phyloP scores from a whole-genome alignment of 2,888 invertebrate species.

The Diploptera punctata region DNA sequence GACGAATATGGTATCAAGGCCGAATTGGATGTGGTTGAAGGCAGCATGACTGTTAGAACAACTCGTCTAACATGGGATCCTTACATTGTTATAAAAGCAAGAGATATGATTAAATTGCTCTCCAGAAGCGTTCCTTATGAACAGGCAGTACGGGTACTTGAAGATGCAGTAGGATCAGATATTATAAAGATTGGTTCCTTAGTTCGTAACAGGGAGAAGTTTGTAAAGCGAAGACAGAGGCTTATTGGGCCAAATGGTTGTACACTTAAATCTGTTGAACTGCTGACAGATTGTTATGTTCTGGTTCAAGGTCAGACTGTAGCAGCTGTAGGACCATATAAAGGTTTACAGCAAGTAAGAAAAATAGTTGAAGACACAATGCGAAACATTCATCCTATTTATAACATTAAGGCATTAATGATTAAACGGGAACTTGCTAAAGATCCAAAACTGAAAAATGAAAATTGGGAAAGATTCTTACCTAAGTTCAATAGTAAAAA shows the following conservation, averaged over 20 bases:
- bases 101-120: slow-evolving; percentile 94
- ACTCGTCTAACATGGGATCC: slow-evolving; percentile 99
- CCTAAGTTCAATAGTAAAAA: slow-evolving; percentile 94
- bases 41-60: slow-evolving; percentile 93
- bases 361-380: slow-evolving; percentile 95
- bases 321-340: slow-evolving; percentile 93
- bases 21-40: slow-evolving; percentile 90
- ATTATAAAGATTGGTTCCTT: slow-evolving; percentile 95
- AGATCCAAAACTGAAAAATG: slow-evolving; percentile 88
- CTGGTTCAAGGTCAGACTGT: slow-evolving; percentile 98
- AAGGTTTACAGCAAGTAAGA: slow-evolving; percentile 85
- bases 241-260: slow-evolving; percentile 98
- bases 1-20: slow-evolving; percentile 80
- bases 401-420: slow-evolving; percentile 97
- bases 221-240: slow-evolving; percentile 92
- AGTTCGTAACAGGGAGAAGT: slow-evolving; percentile 90
- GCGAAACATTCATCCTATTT: slow-evolving; percentile 99
- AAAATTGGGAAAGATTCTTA: slow-evolving; percentile 96
- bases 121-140: slow-evolving; percentile 97
- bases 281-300: slow-evolving; percentile 84
- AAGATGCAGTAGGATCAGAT: slow-evolving; percentile 93
- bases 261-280: slow-evolving; percentile 95
- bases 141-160: slow-evolving; percentile 85
- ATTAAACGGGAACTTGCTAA: slow-evolving; percentile 95
- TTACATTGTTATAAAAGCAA: slow-evolving; percentile 93